phyloP scores from a whole-genome alignment of 2,888 invertebrate species.

The Xestia c-nigrum region DNA sequence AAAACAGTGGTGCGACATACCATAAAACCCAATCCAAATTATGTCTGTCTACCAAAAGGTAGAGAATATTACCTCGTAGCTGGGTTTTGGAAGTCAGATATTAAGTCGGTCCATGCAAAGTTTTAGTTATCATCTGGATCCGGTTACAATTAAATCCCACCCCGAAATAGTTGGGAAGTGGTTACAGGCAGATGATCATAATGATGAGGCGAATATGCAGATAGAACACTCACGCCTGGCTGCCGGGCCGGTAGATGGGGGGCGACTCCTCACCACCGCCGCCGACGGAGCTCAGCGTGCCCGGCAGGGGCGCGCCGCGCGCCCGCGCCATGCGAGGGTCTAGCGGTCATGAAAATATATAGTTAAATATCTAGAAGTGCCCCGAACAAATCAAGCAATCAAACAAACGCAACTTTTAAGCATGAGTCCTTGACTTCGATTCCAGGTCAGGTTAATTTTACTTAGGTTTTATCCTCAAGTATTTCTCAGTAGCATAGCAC shows the following conservation, averaged over 20 bases:
- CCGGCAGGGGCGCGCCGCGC: constrained; percentile 76
- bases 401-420: background rate
- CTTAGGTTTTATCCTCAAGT: background rate
- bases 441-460: background rate
- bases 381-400: background rate
- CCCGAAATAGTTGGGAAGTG: background rate
- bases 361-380: background rate
- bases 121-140: background rate
- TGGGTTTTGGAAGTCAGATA: background rate
- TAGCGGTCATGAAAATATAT: constrained; percentile 46
- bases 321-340: constrained; percentile 65
- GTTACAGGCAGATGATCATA: background rate
- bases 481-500: background rate
- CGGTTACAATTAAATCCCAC: background rate
- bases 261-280: constrained; percentile 81
- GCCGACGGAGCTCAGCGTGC: constrained; percentile 84
- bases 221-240: constrained; percentile 80
- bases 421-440: background rate
- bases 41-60: background rate
- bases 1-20: background rate
- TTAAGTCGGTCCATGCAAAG: background rate
- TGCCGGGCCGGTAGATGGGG: constrained; percentile 83
- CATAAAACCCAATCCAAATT: background rate
- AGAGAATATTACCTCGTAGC: background rate
- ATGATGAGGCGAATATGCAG: background rate